Evolutionary conservation across 2,113 vertebrate genomes (phyloP).

Genomic region (Brachirus orientalis): DNA sequence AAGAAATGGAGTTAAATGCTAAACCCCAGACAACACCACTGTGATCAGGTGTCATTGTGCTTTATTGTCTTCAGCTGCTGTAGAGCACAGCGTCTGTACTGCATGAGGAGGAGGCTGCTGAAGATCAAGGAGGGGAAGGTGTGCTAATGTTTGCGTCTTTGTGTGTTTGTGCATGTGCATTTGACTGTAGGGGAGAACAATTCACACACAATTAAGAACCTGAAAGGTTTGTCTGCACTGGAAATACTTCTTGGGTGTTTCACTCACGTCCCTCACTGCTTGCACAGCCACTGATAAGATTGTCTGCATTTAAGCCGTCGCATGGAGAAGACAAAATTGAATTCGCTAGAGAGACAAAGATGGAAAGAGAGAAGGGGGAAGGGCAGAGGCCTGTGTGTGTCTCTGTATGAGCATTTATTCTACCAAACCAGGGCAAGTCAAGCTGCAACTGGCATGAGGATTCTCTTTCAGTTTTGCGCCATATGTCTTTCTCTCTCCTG

Average conservation of each 20-base stretch:
- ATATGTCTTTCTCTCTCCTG: conserved; percentile 52
- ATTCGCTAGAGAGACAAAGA: conserved; percentile 79
- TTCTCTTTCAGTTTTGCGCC: conserved; percentile 46
- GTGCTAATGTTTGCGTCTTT: conserved; percentile 44
- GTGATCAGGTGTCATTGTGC: conserved; percentile 56
- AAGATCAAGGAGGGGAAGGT: conserved; percentile 51
- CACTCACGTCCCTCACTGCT: conserved; percentile 79
- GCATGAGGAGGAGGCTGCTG: conserved; percentile 38
- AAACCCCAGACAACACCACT: conserved; percentile 40
- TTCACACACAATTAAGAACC: conserved; percentile 78
- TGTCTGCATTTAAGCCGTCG: conserved; percentile 79
- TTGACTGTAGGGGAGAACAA: conserved; percentile 35
- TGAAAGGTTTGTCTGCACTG: conserved; percentile 79
- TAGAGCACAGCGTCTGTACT: conserved; percentile 34
- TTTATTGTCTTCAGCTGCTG: conserved; percentile 42
- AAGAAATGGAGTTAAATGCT: conserved; percentile 43
- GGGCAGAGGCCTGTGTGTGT: conserved; percentile 32
- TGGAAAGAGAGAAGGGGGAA: conserved; percentile 64
- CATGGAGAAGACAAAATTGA: conserved; percentile 80
- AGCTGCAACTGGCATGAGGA: conserved; percentile 61
- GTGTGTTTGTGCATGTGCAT: conserved; percentile 46
- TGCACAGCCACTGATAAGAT: conserved; percentile 83
- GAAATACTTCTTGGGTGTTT: conserved; percentile 81
- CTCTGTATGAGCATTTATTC: conserved; percentile 48
- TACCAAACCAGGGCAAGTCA: conserved; percentile 72